These are phyloP conservation scores for Egretta garzetta DNA, from an alignment of 2,113 vertebrate genomes.

Conservation along the genomic window DNA sequence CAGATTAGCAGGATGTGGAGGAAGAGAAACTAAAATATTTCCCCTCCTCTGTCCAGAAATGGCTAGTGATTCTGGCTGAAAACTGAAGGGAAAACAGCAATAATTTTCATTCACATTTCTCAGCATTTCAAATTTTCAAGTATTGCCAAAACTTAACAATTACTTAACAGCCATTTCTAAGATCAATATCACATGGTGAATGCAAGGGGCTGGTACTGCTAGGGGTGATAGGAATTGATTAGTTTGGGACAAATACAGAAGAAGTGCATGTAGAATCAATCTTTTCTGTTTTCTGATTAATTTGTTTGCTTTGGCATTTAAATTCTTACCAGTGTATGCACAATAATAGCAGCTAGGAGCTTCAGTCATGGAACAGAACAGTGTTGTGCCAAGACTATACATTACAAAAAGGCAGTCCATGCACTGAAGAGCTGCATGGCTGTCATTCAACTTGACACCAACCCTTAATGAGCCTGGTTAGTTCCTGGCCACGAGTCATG, in stretches of 20 bases:
- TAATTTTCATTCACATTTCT: not conserved
- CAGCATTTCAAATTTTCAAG: not conserved
- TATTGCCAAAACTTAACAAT: not conserved
- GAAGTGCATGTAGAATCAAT: not conserved
- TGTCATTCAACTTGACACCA: not conserved
- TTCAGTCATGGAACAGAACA: not conserved
- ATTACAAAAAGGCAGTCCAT: not conserved
- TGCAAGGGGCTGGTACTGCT: not conserved
- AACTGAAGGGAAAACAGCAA: not conserved
- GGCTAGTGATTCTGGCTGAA: not conserved
- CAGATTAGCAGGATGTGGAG: not conserved
- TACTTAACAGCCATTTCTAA: not conserved
- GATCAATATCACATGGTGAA: not conserved
- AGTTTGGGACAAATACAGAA: not conserved
- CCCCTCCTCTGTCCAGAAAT: not conserved
- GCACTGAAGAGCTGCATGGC: not conserved
- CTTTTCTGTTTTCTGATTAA: not conserved
- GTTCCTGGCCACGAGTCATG: not conserved
- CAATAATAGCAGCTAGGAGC: not conserved
- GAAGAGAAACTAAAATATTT: not conserved
- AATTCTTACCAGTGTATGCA: not conserved
- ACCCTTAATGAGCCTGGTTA: not conserved
- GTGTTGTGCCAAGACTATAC: fast-evolving
- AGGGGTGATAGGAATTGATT: not conserved
- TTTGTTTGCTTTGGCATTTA: not conserved